Conservation (phyloP, 2,797 vertebrate species). For the Helicolenus hilgendorfi region DNA sequence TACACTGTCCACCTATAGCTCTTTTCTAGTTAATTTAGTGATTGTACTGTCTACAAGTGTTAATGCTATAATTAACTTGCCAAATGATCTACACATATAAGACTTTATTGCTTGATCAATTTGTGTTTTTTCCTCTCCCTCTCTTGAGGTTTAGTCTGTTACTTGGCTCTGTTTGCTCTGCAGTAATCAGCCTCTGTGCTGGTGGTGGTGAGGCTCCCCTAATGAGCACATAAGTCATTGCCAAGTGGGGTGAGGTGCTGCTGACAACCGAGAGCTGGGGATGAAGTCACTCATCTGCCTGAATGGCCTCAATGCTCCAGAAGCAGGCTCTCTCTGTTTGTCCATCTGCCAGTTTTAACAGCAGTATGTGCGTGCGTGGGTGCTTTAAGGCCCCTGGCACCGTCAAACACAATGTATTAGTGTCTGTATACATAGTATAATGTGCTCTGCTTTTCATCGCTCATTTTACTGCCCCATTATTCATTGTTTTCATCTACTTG, state of each 20-base stretch:
- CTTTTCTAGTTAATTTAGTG: neutral
- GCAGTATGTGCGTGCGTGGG: neutral
- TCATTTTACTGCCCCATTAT: constrained; percentile 55
- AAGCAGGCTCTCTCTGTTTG: constrained; percentile 64
- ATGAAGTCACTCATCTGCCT: constrained; percentile 72
- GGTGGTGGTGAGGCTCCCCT: constrained; percentile 41
- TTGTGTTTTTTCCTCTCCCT: neutral
- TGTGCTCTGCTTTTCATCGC: constrained; percentile 14
- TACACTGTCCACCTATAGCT: neutral
- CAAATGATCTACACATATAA: neutral
- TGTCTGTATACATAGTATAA: constrained; percentile 30
- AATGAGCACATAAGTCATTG: constrained; percentile 60
- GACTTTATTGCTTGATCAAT: constrained; percentile 12
- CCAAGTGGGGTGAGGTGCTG: constrained; percentile 76
- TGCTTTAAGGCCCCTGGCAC: constrained; percentile 27
- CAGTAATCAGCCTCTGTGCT: constrained; percentile 44
- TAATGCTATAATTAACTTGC: neutral
- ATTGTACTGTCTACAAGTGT: neutral
- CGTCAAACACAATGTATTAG: constrained; percentile 44
- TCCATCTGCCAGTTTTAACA: constrained; percentile 69
- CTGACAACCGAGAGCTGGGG: constrained; percentile 63
- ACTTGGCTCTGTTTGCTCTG: constrained; percentile 44
- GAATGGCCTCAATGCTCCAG: constrained; percentile 67
- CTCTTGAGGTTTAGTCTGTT: constrained; percentile 20
- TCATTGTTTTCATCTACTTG: constrained; percentile 61